Percentiles rank a stretch among this genome's conserved stretches.
Evolutionary conservation across 2,888 invertebrate species (phyloP).

Genomic region (Eupsilia transversa): DNA sequence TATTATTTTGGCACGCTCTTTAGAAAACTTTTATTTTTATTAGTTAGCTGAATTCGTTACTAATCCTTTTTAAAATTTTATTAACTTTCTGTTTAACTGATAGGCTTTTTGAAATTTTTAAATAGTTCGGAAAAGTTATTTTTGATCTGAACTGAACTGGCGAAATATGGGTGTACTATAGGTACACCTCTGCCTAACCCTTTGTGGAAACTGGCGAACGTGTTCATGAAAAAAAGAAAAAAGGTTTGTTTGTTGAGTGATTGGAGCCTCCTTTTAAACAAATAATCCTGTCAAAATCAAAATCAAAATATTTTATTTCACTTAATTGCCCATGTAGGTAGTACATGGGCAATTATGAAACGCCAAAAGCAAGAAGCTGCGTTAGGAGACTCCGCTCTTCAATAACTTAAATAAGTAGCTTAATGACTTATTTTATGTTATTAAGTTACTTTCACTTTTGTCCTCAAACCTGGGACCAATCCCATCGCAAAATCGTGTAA

Average conservation of each 20-base stretch:
- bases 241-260: no score
- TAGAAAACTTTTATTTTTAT: background rate
- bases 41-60: background rate
- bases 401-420: no score
- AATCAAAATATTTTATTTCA: no score
- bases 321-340: no score
- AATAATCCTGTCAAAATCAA: no score
- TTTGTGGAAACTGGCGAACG: background rate
- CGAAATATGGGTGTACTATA: background rate
- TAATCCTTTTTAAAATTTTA: background rate
- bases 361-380: no score
- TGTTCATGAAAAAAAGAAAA: no score
- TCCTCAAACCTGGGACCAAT: background rate
- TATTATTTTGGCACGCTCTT: background rate
- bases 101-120: background rate
- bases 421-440: no score
- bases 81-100: background rate
- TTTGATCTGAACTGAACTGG: background rate
- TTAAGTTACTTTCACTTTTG: conserved; percentile 12
- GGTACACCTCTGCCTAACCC: background rate
- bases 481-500: conserved; percentile 13
- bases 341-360: no score
- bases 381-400: no score
- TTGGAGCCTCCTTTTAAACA: no score
- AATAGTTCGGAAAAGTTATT: background rate